phyloP scores from a whole-genome alignment of 2,888 invertebrate species.

The Cantharis rufa region DNA sequence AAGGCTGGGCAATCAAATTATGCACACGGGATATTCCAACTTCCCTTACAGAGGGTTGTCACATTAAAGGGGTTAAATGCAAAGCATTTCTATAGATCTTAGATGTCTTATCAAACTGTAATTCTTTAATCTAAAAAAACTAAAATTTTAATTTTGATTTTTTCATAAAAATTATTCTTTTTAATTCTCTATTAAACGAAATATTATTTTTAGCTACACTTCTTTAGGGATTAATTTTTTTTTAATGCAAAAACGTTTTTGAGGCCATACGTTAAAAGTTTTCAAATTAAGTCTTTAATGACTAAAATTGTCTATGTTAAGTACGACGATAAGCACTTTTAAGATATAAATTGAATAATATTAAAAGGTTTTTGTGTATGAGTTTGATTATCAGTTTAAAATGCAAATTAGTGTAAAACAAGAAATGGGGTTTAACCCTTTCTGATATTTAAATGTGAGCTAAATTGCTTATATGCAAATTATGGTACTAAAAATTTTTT shows the following conservation, averaged over 20 bases:
- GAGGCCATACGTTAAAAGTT: not conserved
- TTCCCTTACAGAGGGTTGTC: not conserved
- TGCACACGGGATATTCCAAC: not conserved
- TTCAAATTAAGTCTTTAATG: not conserved
- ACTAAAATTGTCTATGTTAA: not conserved
- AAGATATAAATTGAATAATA: not conserved
- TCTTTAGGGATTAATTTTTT: not conserved
- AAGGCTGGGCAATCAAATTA: not conserved
- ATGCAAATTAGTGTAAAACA: constrained; percentile 22
- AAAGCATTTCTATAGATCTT: not conserved
- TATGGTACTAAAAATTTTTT: not conserved
- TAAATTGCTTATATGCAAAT: constrained; percentile 2
- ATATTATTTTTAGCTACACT: not conserved
- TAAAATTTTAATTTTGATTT: not conserved
- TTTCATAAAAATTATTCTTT: not conserved
- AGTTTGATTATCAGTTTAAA: constrained; percentile 11
- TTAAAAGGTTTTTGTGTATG: not conserved
- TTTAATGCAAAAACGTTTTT: not conserved
- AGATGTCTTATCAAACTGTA: not conserved
- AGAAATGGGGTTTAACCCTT: constrained; percentile 17
- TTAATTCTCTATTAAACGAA: not conserved
- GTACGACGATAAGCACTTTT: not conserved
- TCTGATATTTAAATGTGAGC: constrained; percentile 6
- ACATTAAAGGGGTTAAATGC: not conserved
- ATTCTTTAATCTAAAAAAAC: too few relatives aligned